A percentile compares a stretch with the other conserved stretches of the same genome.
These are phyloP conservation scores for Hermaeophaga mercurialis DNA, from an alignment of 2,888 invertebrate species.

Conservation along the genomic window DNA sequence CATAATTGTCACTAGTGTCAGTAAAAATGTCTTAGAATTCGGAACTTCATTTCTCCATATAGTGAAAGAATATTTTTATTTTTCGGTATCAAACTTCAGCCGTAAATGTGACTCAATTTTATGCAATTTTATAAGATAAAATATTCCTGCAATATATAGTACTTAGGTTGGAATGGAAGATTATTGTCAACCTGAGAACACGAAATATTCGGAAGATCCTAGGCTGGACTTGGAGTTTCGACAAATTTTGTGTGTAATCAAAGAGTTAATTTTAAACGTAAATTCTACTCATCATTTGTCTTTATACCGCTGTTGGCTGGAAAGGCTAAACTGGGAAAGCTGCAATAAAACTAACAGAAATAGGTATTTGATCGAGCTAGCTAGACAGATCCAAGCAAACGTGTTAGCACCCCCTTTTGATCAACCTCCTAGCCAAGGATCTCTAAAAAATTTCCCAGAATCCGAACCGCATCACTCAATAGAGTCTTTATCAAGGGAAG, in stretches of 20 bases:
- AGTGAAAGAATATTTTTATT: neutral
- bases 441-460: slow-evolving; percentile 27
- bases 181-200: neutral
- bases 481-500: neutral
- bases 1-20: neutral
- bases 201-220: slow-evolving; percentile 18
- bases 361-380: slow-evolving; percentile 40
- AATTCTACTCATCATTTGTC: slow-evolving; percentile 40
- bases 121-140: neutral
- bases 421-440: slow-evolving; percentile 37
- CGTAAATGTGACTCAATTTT: neutral
- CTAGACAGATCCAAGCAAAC: slow-evolving; percentile 42
- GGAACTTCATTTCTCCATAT: neutral
- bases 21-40: neutral
- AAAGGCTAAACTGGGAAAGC: slow-evolving; percentile 38
- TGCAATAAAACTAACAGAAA: slow-evolving; percentile 40
- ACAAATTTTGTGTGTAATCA: slow-evolving; percentile 42
- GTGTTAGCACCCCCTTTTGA: slow-evolving; percentile 41
- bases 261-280: slow-evolving; percentile 42
- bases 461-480: neutral
- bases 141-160: neutral
- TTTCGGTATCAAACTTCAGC: neutral
- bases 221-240: slow-evolving; percentile 42
- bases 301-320: slow-evolving; percentile 44
- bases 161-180: slow-evolving; percentile 22